Evolutionary conservation across 2,113 vertebrate genomes (phyloP).

Genomic region (Dipodomys stephensi): DNA sequence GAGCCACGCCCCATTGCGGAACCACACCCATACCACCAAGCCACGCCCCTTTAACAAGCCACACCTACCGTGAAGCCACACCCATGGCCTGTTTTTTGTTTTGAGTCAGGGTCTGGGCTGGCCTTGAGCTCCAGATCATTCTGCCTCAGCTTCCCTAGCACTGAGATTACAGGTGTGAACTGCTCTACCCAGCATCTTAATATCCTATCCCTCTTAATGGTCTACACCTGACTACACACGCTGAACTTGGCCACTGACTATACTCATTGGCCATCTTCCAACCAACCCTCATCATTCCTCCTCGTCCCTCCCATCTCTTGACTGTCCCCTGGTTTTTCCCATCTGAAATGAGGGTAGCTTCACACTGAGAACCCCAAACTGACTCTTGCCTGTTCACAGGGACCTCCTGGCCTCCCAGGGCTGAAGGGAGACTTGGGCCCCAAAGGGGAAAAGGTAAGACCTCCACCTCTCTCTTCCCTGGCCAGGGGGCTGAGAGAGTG

Average conservation of each 20-base stretch:
- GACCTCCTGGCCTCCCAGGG: constrained; percentile 93
- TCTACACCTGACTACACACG: neutral
- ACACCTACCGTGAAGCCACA: too few relatives aligned
- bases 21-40: too few relatives aligned
- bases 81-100: too few relatives aligned
- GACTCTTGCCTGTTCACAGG: constrained; percentile 83
- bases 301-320: neutral
- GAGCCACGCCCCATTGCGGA: too few relatives aligned
- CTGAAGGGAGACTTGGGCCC: constrained; percentile 93
- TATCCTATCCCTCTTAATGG: too few relatives aligned
- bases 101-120: too few relatives aligned
- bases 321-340: neutral
- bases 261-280: neutral
- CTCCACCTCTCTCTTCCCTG: neutral
- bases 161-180: too few relatives aligned
- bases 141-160: too few relatives aligned
- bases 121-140: too few relatives aligned
- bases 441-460: constrained; percentile 94
- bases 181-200: too few relatives aligned
- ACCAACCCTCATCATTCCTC: neutral
- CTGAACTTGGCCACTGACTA: neutral
- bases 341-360: neutral
- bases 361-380: neutral
- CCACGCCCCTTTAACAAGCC: too few relatives aligned
- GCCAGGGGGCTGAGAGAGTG: neutral